Evolutionary conservation across 2,888 invertebrate genomes (phyloP).

Genomic region (Heteromurus nitidus): DNA sequence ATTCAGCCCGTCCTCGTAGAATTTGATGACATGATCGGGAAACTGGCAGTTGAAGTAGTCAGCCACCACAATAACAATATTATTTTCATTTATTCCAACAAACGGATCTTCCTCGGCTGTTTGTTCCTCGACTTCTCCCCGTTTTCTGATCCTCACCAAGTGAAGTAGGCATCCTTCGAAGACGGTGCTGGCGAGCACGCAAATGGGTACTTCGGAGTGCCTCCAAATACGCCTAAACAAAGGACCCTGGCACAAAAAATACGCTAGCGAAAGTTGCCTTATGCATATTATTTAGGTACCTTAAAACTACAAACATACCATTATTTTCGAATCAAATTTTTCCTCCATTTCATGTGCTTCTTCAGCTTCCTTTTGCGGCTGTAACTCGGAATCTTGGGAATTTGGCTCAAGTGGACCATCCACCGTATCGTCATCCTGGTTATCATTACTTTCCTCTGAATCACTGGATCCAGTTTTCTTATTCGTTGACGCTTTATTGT

Average conservation of each 20-base stretch:
- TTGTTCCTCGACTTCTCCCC: background rate
- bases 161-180: background rate
- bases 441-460: background rate
- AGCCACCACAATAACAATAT: background rate
- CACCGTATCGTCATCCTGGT: background rate
- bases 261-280: background rate
- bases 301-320: background rate
- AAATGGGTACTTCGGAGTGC: background rate
- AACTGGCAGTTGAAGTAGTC: conserved; percentile 1
- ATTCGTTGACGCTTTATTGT: background rate
- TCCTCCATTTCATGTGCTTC: background rate
- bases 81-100: background rate
- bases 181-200: background rate
- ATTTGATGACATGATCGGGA: background rate
- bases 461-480: background rate
- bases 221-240: background rate
- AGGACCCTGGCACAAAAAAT: background rate
- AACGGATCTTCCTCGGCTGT: background rate
- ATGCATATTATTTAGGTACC: background rate
- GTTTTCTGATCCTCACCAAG: background rate
- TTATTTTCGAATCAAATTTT: background rate
- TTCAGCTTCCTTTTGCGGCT: background rate
- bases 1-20: background rate
- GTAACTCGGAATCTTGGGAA: background rate
- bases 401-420: background rate